Evolutionary conservation across 2,888 invertebrate species (phyloP), one percentile per base, ranked within the genome.

Genomic region (Drosophila paramelanica): DNA sequence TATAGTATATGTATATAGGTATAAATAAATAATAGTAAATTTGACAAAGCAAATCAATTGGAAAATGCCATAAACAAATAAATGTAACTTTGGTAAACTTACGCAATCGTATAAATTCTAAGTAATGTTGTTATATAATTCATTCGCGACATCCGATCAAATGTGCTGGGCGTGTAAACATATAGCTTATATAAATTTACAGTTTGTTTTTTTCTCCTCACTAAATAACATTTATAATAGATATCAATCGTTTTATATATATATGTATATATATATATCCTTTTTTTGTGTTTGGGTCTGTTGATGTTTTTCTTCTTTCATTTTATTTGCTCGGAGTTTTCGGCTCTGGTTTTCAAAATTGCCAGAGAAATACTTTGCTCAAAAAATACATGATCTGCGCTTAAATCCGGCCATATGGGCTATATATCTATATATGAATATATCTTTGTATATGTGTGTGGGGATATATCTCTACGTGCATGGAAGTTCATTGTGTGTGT

Each of bases 11-110:
- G 31, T 58, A 51, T 49, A 41, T 62, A 53, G 8, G 8, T 57
- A 51, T 57, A 79, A 70, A 82, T 86, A 81, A 86, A 80, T 80
- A 79, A 83, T 68, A 70, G 53, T 62, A 51, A 65, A 72, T 65
- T 70, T 68, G 68, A 72, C 50, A 49, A 58, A 65, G 76, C 66
- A 75, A 61, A 74, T 67, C 46, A 59, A 61, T 55, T 65, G 55
- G 73, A 81, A 85, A 82, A 79, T 82, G 80, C 73, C 67, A 72
- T 73, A 72, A 79, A 67, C 76, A 71, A 79, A 82, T 88, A 86
- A 87, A 71, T 84, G 84, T 87, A 84, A 87, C 84, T 84, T 84
- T 84, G 84, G 84, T 84, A 81, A 73, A 72, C 89, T 84, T 85
- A 84, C 75, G 71, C 81, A 77, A 80, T 74, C 75, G 74, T 83